These are phyloP conservation scores for Styela clava DNA, from an alignment of 23 tunicate species.

Conservation along the genomic window DNA sequence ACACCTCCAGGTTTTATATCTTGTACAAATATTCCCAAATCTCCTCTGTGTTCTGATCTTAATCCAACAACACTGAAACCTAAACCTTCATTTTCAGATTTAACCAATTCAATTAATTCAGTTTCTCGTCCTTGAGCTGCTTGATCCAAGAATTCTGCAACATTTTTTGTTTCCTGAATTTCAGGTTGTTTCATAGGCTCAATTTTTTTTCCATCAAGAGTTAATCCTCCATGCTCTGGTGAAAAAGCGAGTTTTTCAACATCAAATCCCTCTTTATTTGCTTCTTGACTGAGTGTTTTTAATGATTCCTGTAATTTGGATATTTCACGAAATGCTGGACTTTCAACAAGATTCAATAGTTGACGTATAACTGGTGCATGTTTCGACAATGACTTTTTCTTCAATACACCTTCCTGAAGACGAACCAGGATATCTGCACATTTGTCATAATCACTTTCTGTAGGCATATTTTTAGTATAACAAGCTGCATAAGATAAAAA, in stretches of 20 bases:
- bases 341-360: constrained; percentile 63
- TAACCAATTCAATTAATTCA: constrained; percentile 67
- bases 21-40: constrained; percentile 84
- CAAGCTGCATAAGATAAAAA: too few relatives aligned
- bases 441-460: constrained; percentile 51
- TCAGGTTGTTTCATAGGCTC: constrained; percentile 11
- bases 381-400: constrained; percentile 36
- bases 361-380: constrained; percentile 54
- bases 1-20: constrained; percentile 89
- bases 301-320: constrained; percentile 66
- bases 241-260: constrained; percentile 57
- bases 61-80: constrained; percentile 98
- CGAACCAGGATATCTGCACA: constrained; percentile 59
- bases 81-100: constrained; percentile 65
- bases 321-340: constrained; percentile 77
- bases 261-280: constrained; percentile 62
- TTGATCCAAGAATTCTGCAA: constrained; percentile 68
- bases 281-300: constrained; percentile 53
- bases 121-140: constrained; percentile 85
- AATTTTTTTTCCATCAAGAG: constrained; percentile 63
- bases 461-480: constrained; percentile 46
- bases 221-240: constrained; percentile 55
- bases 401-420: constrained; percentile 43
- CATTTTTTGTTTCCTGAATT: constrained; percentile 6
- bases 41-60: constrained; percentile 86